Conservation (phyloP, 2,888 invertebrate genomes). For the Drosophila prostipennis region DNA sequence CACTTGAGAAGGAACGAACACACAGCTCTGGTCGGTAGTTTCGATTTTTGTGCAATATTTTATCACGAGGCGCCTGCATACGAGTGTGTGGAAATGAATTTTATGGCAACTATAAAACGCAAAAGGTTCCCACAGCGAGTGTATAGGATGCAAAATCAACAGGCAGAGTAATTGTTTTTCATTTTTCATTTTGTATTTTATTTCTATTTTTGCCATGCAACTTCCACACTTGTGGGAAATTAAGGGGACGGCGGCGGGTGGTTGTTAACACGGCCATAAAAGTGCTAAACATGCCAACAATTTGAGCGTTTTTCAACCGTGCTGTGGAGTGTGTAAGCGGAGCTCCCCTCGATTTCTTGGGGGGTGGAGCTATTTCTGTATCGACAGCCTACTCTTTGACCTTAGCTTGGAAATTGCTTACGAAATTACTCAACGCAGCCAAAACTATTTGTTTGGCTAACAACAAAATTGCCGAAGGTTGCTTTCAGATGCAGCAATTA, state of each 20-base stretch:
- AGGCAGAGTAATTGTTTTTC: constrained; percentile 65
- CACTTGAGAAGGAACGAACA: constrained; percentile 7
- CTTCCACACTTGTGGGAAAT: constrained; percentile 10
- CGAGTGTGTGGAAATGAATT: constrained; percentile 23
- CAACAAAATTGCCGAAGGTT: constrained; percentile 49
- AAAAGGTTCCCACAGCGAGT: constrained; percentile 65
- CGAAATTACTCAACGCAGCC: constrained; percentile 44
- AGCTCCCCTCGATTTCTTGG: constrained; percentile 7
- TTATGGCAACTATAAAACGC: constrained; percentile 60
- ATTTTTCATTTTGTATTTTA: constrained; percentile 42
- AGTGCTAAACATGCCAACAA: constrained; percentile 65
- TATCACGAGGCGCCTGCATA: constrained; percentile 4
- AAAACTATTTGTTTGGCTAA: constrained; percentile 47
- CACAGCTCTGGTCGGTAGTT: background rate
- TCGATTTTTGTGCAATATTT: constrained; percentile 30
- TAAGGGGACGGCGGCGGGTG: constrained; percentile 18
- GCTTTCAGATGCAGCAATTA: constrained; percentile 12
- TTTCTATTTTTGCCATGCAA: constrained; percentile 41
- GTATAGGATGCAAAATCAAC: constrained; percentile 60
- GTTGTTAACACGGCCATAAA: constrained; percentile 66
- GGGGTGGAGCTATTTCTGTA: constrained; percentile 35
- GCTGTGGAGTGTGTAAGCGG: constrained; percentile 29
- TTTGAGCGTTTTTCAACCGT: constrained; percentile 42
- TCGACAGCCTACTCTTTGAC: constrained; percentile 49
- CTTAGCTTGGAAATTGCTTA: constrained; percentile 56